Percentiles rank a stretch among this genome's conserved stretches.
phyloP scores from a whole-genome alignment of 2,797 vertebrate genomes.

The Mormyrus proboscirostris region DNA sequence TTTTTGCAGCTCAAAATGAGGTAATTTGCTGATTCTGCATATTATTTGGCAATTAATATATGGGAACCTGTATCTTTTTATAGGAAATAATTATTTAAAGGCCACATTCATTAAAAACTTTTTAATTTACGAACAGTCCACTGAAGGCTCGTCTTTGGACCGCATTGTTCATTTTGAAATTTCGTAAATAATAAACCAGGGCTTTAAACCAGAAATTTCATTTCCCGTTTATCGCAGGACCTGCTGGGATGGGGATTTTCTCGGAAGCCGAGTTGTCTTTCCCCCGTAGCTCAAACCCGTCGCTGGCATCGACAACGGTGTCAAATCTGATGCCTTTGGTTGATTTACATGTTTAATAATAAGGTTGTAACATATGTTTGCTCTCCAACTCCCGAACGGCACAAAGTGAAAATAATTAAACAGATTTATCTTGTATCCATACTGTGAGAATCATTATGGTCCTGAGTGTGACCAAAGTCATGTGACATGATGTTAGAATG shows the following conservation, averaged over 20 bases:
- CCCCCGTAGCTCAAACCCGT: not conserved
- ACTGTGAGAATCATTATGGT: not conserved
- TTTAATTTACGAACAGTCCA: not conserved
- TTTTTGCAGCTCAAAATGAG: not conserved
- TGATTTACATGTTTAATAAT: slow-evolving; percentile 17
- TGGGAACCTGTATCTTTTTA: not conserved
- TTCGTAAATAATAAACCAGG: not conserved
- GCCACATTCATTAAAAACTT: not conserved
- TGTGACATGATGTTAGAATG: not conserved
- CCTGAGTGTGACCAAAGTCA: not conserved
- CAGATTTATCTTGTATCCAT: not conserved
- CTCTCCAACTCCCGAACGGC: not conserved
- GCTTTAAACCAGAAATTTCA: not conserved
- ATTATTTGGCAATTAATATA: not conserved
- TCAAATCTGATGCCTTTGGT: not conserved
- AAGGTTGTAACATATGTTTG: not conserved
- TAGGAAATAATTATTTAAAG: not conserved
- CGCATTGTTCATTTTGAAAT: not conserved
- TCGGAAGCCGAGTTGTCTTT: not conserved
- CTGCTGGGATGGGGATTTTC: not conserved
- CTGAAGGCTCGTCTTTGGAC: not conserved
- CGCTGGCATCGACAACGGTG: not conserved
- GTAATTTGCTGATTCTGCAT: not conserved
- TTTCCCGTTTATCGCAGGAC: not conserved
- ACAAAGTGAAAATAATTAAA: slow-evolving; percentile 11